A percentile compares a stretch with the other conserved stretches of the same genome.
These are phyloP conservation scores for Thymelicus lineola DNA, from an alignment of 2,888 invertebrate genomes.

Conservation along the genomic window DNA sequence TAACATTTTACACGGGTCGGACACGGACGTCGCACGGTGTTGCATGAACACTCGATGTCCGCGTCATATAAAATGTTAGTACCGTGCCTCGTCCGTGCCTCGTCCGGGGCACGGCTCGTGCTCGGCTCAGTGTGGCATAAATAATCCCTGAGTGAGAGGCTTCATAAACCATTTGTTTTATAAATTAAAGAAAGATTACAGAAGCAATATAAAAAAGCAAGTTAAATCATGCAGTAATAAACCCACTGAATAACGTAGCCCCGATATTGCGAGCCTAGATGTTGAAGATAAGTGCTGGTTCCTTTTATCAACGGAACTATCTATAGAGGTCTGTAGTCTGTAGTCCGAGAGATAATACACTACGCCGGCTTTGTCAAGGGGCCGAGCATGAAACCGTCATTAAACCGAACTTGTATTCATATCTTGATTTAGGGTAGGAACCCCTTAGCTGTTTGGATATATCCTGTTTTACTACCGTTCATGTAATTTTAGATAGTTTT, in stretches of 20 bases:
- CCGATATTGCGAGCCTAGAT: constrained; percentile 8
- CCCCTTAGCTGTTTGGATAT: constrained; percentile 27
- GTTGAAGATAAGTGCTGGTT: constrained; percentile 16
- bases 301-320: constrained; percentile 27
- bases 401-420: constrained; percentile 56
- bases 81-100: too few species aligned
- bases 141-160: too few species aligned
- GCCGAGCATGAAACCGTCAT: constrained; percentile 50
- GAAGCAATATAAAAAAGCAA: neutral
- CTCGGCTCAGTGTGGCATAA: too few species aligned
- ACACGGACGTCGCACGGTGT: too few species aligned
- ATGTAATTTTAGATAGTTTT: constrained; percentile 29
- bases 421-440: constrained; percentile 53
- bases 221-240: neutral
- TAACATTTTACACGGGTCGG: too few species aligned
- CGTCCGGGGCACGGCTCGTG: too few species aligned
- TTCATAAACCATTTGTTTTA: too few species aligned
- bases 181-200: neutral
- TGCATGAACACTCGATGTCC: too few species aligned
- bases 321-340: constrained; percentile 14
- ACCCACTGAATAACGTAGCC: constrained; percentile 14
- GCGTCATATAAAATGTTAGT: too few species aligned
- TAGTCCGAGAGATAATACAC: constrained; percentile 19
- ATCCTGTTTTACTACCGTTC: constrained; percentile 25
- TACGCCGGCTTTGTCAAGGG: constrained; percentile 30